These are phyloP conservation scores for Chiloscyllium punctatum DNA, from an alignment of 2,797 vertebrate species.

Conservation along the genomic window DNA sequence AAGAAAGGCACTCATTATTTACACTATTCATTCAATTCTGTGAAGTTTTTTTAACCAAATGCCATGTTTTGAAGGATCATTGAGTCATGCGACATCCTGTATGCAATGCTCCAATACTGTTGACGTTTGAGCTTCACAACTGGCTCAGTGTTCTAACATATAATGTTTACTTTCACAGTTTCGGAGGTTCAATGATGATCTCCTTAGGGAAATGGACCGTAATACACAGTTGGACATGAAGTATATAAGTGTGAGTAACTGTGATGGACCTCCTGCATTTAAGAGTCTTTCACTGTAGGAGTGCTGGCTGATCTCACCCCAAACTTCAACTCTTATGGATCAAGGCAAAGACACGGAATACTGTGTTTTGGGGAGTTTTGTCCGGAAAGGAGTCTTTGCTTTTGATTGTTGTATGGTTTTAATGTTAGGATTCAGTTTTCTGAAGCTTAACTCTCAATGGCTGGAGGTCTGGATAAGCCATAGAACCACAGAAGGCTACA, in stretches of 20 bases:
- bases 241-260: slow-evolving; percentile 77
- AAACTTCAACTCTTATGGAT: background rate
- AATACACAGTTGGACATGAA: slow-evolving; percentile 88
- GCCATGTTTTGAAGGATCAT: background rate
- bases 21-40: background rate
- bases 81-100: background rate
- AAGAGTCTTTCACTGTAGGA: no score
- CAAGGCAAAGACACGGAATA: background rate
- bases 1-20: no score
- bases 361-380: background rate
- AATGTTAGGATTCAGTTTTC: background rate
- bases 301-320: background rate
- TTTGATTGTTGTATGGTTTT: background rate
- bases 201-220: slow-evolving; percentile 90
- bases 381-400: background rate
- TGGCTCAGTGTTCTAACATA: no score
- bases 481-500: no score
- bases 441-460: background rate
- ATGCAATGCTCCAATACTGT: background rate
- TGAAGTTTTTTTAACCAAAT: background rate
- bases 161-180: slow-evolving; percentile 60
- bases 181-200: slow-evolving; percentile 80
- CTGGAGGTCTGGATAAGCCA: background rate
- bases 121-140: background rate
- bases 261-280: background rate